phyloP scores from a whole-genome alignment of 2,797 vertebrate species.

The Periophthalmus magnuspinnatus region DNA sequence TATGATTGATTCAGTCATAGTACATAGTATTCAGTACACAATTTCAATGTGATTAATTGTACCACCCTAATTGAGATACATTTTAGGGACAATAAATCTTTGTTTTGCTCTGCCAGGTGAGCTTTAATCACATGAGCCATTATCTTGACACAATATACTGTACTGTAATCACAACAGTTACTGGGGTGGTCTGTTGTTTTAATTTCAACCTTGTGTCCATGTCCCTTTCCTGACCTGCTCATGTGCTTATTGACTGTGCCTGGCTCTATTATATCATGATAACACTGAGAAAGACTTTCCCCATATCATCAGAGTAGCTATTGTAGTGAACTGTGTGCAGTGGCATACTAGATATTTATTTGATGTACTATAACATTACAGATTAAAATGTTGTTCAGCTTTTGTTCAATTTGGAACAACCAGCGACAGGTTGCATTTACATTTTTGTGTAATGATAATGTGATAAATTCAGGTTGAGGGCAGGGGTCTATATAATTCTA shows the following conservation, averaged over 20 bases:
- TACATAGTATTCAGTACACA: too few relatives aligned
- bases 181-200: slow-evolving; percentile 1
- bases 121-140: neutral
- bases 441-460: too few relatives aligned
- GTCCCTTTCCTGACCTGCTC: slow-evolving; percentile 7
- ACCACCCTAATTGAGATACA: neutral
- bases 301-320: neutral
- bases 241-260: slow-evolving; percentile 8
- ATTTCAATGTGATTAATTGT: neutral
- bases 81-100: neutral
- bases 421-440: too few relatives aligned
- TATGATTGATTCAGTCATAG: neutral
- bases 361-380: too few relatives aligned
- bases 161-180: neutral
- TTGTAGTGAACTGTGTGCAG: neutral
- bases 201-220: slow-evolving; percentile 1
- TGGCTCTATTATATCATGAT: neutral
- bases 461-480: too few relatives aligned
- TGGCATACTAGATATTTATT: neutral
- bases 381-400: too few relatives aligned
- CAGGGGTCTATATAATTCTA: too few relatives aligned
- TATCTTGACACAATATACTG: neutral
- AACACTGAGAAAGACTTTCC: neutral
- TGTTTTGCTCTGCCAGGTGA: neutral
- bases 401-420: too few relatives aligned